Evolutionary conservation across 2,113 vertebrate genomes (phyloP), one percentile per base, ranked within the genome.

Genomic region (Aplodontia rufa): DNA sequence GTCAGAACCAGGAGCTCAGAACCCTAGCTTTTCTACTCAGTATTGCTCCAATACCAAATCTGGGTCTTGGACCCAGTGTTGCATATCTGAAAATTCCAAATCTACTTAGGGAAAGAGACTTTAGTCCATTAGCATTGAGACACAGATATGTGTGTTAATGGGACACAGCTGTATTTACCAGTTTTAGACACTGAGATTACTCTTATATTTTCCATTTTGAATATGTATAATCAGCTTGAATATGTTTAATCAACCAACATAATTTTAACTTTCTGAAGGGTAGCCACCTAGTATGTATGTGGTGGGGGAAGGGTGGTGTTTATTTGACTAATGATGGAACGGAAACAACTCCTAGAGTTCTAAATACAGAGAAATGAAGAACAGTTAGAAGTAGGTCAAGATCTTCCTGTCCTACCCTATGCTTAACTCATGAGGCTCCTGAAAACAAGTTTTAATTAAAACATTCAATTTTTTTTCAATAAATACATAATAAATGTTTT

Each of bases 391-490:
- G n/a, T 55, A 71, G 30, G 68, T 81, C n/a, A 85, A 89, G 45
- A 26, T n/a, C 47, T 74, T 72, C 55, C 82, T 87, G 24, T 81
- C n/a, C 72, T 93, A 88, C 42, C 16, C 58, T 81, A 58, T 40
- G 7, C 14, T 81, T 32, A 51, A 87, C 3, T 28, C 40, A 92
- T 51, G 60, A 89, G 8, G 20, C 8, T 22, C 40, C 62, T 89
- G 60, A 76, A 92, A 94, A 96, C 81, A 88, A 35, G 69, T 91
- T 74, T 95, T 74, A 76, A 45, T 49, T 13, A 55, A 37, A 37
- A 76, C 4, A 0, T n/a, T 51, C 35, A n/a, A 45, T 32, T 6
- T 20, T 32, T 32, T 53, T 76, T 37, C 11, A 60, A 30, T 40
- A 40, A 20, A 49, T 2, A 71, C 17, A 74, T 51, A 51, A 51